Evolutionary conservation across 2,888 invertebrate species (phyloP), one percentile per base, ranked within the genome.

Genomic region (Pomacea canaliculata): DNA sequence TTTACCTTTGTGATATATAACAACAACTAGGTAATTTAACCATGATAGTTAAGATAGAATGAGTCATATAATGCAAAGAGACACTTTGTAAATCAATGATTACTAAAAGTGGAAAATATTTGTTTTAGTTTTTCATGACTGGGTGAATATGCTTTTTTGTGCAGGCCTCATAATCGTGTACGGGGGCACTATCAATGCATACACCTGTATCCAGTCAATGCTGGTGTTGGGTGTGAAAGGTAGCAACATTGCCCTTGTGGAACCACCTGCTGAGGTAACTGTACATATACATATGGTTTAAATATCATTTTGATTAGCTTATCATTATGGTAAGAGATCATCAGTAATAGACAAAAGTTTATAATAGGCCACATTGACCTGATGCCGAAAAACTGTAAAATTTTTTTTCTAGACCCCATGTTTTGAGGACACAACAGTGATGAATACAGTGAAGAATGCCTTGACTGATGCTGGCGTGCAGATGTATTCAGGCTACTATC

Each of bases 131-230:
- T 5, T 37, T 37, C 37, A 37, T 37, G 37, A 37, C 37, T 37
- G 37, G 37, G 23, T 23, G 23, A 23, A 59, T 19, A 19, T 59
- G 46, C 10, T 67, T 2, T 48, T 60, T 63, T 70, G 76, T 83
- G n/a, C 82, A 86, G 86, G 79, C 67, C 85, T 85, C 56, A 84
- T 87, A 10, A 88, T 95, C 4, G 93, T 96, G 0, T 95, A 95
- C 85, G 95, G 96, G 0, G 91, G 92, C 27, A 92, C 92, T 59
- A 89, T 95, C 70, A 93, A 94, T 83, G 93, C 94, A 0, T 94
- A 94, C 84, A 93, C 94, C 82, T 94, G 95, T 83, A 84, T 95
- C 13, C 92, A 93, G 27, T 93, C 93, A 0, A 90, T 96, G 59
- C 83, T 95, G 18, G 92, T 93, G 59, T 91, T 92, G 79, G 94